Evolutionary conservation across 2,113 vertebrate genomes (phyloP).

Genomic region (Grantiella picta): DNA sequence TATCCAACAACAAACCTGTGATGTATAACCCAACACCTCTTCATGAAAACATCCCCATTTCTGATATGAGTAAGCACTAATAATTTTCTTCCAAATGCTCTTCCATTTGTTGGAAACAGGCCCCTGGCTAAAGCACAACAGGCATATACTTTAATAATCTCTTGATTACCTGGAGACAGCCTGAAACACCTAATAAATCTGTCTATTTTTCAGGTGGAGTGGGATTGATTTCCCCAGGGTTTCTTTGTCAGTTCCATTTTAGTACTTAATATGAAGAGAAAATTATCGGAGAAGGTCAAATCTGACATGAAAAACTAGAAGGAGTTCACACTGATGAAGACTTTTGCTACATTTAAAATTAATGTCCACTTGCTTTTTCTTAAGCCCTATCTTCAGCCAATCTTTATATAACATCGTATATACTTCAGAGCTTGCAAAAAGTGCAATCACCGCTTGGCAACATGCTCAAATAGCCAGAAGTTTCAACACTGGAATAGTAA

Average conservation of each 20-base stretch:
- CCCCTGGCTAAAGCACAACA: conserved; percentile 37
- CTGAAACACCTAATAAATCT: conserved; percentile 54
- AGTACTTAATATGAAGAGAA: conserved; percentile 49
- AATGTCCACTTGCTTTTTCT: neutral
- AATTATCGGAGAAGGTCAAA: conserved; percentile 57
- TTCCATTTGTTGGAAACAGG: conserved; percentile 15
- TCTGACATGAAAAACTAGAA: conserved; percentile 43
- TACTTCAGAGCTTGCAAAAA: neutral
- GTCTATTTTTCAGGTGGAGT: conserved; percentile 49
- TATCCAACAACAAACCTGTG: neutral
- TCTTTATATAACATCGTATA: neutral
- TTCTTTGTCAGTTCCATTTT: conserved; percentile 38
- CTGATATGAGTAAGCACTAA: conserved; percentile 46
- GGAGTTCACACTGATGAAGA: neutral
- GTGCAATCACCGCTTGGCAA: neutral
- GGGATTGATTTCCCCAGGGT: conserved; percentile 62
- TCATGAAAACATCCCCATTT: neutral
- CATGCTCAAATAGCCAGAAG: neutral
- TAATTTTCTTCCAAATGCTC: conserved; percentile 31
- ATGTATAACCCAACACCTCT: neutral
- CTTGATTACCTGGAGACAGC: conserved; percentile 53
- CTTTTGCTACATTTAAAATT: neutral
- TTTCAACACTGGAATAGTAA: neutral
- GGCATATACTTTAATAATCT: conserved; percentile 50
- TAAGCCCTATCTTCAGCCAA: neutral